Conservation (phyloP, 1,140 invertebrate genomes). For the Metopolophium dirhodum region DNA sequence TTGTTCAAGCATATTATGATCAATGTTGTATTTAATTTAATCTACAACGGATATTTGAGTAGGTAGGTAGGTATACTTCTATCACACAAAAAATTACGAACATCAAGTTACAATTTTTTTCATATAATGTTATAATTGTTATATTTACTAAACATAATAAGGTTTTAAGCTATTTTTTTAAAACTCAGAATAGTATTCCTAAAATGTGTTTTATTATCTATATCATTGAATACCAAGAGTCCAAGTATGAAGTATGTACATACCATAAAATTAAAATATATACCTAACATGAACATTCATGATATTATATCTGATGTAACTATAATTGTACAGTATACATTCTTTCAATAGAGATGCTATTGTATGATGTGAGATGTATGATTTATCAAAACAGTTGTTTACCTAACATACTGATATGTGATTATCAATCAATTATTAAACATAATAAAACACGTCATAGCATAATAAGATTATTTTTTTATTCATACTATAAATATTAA, state of each 20-base stretch:
- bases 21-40: neutral
- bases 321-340: neutral
- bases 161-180: too few relatives aligned
- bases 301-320: neutral
- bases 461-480: neutral
- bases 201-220: neutral
- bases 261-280: neutral
- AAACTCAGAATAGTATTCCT: neutral
- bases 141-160: too few relatives aligned
- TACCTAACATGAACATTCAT: neutral
- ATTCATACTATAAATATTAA: neutral
- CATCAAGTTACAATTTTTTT: neutral
- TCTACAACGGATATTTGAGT: neutral
- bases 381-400: neutral
- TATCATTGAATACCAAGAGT: neutral
- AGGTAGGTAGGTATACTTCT: neutral
- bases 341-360: neutral
- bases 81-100: neutral
- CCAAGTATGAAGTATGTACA: neutral
- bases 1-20: neutral
- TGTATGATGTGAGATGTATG: neutral
- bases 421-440: neutral
- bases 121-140: neutral
- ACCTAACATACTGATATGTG: neutral
- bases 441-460: neutral